Percentiles rank a stretch among this genome's conserved stretches.
Evolutionary conservation across 2,888 invertebrate genomes (phyloP).

Genomic region (Cyaniris semiargus): DNA sequence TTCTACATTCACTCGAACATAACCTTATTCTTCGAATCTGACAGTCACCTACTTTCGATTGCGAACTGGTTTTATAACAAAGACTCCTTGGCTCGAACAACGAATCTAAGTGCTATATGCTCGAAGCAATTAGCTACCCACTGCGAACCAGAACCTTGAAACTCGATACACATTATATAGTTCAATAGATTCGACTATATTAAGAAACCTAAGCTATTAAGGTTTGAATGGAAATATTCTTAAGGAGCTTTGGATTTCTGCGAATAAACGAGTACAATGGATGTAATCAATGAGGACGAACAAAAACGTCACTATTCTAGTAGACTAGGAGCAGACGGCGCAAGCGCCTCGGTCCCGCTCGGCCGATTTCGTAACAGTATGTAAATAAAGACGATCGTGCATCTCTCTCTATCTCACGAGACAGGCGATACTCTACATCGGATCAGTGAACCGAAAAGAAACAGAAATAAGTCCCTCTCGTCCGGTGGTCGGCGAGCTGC

Average conservation of each 20-base stretch:
- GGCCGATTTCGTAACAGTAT: slow-evolving; percentile 46
- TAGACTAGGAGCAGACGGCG: slow-evolving; percentile 56
- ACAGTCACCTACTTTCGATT: slow-evolving; percentile 72
- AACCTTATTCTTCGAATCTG: slow-evolving; percentile 53
- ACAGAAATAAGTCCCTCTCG: slow-evolving; percentile 65
- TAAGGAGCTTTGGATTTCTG: not conserved
- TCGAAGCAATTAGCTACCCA: slow-evolving; percentile 18
- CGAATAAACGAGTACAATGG: slow-evolving; percentile 28
- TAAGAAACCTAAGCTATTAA: not conserved
- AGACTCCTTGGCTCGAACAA: slow-evolving; percentile 52
- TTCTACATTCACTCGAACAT: slow-evolving; percentile 54
- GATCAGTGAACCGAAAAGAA: slow-evolving; percentile 76
- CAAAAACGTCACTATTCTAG: slow-evolving; percentile 53
- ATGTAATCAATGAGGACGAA: slow-evolving; percentile 69
- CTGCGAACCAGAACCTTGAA: slow-evolving; percentile 18
- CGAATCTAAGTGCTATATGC: slow-evolving; percentile 18
- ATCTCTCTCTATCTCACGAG: slow-evolving; percentile 51
- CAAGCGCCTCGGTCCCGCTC: slow-evolving; percentile 59
- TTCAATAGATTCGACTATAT: not conserved
- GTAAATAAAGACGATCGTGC: slow-evolving; percentile 48
- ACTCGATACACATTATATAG: not conserved
- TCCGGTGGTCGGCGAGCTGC: slow-evolving; percentile 56
- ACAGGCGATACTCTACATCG: slow-evolving; percentile 58
- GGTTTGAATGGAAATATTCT: not conserved
- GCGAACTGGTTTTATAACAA: slow-evolving; percentile 63